Percentiles rank a stretch among this genome's conserved stretches.
phyloP scores from a whole-genome alignment of 2,797 vertebrate species.

The Anomalospiza imberbis region DNA sequence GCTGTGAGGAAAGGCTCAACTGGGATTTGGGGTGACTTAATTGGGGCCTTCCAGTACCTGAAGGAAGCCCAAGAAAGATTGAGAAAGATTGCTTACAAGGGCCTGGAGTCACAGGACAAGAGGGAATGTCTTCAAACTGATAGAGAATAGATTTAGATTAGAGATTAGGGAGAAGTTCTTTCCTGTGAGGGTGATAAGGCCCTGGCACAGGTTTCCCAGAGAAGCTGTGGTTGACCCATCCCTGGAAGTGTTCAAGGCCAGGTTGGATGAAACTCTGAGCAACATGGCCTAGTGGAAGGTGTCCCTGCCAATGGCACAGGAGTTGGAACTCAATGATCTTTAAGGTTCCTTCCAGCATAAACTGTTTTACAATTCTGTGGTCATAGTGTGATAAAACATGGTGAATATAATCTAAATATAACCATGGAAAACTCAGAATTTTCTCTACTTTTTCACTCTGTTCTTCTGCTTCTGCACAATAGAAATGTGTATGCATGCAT shows the following conservation, averaged over 20 bases:
- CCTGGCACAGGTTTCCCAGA: accelerated
- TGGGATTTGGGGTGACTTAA: accelerated
- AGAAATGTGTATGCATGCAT: neutral
- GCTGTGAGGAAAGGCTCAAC: accelerated
- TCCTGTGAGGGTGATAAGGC: neutral
- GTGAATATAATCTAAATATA: neutral
- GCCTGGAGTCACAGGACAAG: neutral
- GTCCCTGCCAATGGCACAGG: too few species aligned
- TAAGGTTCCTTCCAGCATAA: neutral
- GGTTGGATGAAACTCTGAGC: accelerated
- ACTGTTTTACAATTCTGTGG: neutral
- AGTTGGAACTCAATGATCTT: accelerated
- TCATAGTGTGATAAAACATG: neutral
- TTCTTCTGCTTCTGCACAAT: neutral
- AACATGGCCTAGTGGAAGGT: neutral
- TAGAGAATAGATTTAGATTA: neutral
- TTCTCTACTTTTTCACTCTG: neutral
- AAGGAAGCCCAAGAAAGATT: accelerated
- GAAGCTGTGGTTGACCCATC: neutral
- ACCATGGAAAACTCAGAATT: neutral
- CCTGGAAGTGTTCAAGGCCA: neutral
- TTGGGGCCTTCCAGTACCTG: accelerated
- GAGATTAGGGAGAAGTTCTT: neutral
- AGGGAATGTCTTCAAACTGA: neutral
- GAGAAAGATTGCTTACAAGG: neutral